phyloP scores from a whole-genome alignment of 2,888 invertebrate genomes.

The Azorinus chamasolen region DNA sequence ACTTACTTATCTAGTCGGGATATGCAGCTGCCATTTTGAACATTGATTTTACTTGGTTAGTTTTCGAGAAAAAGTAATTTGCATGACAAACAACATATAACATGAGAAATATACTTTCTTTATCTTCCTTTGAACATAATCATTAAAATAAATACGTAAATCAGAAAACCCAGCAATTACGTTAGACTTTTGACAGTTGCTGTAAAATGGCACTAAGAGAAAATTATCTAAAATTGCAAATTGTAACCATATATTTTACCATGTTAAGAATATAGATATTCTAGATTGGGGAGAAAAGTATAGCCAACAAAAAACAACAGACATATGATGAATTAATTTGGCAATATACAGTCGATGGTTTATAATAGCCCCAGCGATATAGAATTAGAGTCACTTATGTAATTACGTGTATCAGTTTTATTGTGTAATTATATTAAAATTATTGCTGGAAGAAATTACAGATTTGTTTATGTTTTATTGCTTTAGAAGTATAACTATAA shows the following conservation, averaged over 20 bases:
- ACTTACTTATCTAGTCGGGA: slow-evolving; percentile 15
- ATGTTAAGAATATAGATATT: too few relatives aligned
- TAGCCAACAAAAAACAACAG: too few relatives aligned
- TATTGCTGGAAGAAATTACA: too few relatives aligned
- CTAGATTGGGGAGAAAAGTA: too few relatives aligned
- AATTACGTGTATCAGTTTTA: too few relatives aligned
- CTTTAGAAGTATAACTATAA: too few relatives aligned
- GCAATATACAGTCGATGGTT: too few relatives aligned
- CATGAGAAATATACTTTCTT: slow-evolving; percentile 42
- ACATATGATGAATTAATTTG: too few relatives aligned
- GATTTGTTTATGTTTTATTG: too few relatives aligned
- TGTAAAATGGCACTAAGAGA: slow-evolving; percentile 32
- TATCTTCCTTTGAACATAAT: slow-evolving; percentile 36
- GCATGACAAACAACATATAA: slow-evolving; percentile 40
- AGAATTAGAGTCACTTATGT: too few relatives aligned
- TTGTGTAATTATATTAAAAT: too few relatives aligned
- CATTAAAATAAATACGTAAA: slow-evolving; percentile 51
- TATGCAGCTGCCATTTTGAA: slow-evolving; percentile 4
- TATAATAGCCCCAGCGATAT: too few relatives aligned
- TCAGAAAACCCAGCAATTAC: slow-evolving; percentile 39
- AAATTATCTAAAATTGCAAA: slow-evolving; percentile 49
- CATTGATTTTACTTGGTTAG: slow-evolving; percentile 28
- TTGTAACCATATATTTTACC: slow-evolving; percentile 19
- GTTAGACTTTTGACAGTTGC: slow-evolving; percentile 29
- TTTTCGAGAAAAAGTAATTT: slow-evolving; percentile 39